These are phyloP conservation scores for Gambusia affinis DNA, from an alignment of 2,113 vertebrate species.

Conservation along the genomic window DNA sequence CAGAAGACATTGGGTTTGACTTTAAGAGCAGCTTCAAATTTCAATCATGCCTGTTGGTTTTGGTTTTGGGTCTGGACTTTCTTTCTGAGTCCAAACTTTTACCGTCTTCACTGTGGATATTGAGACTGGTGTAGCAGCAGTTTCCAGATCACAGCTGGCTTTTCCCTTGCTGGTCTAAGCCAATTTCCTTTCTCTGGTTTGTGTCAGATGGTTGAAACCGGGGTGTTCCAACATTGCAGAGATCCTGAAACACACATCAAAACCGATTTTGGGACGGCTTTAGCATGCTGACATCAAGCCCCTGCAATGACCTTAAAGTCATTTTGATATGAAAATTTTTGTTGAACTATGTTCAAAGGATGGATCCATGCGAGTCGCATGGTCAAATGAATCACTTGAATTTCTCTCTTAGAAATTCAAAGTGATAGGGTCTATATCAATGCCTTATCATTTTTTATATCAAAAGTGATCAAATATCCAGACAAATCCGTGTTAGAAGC, in stretches of 20 bases:
- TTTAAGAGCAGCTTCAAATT: background rate
- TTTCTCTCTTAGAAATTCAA: no score
- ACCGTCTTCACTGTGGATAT: no score
- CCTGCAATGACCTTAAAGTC: background rate
- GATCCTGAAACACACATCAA: background rate
- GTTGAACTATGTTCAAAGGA: background rate
- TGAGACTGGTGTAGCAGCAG: no score
- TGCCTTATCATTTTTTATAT: background rate
- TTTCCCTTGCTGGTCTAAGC: no score
- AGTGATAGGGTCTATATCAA: no score
- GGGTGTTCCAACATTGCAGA: background rate
- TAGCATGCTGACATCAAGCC: background rate
- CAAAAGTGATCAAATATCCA: background rate
- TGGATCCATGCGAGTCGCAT: background rate
- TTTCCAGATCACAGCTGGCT: no score
- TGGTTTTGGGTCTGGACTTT: background rate
- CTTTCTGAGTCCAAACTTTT: background rate
- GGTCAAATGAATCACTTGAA: no score
- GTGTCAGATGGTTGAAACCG: background rate
- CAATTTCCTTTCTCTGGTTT: background rate
- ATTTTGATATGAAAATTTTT: background rate
- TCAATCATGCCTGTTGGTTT: background rate
- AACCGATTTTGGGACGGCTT: background rate
- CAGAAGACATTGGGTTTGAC: background rate
- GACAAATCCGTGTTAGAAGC: background rate